Conservation (phyloP, 2,888 invertebrate species). For the Zhengitettix transpicula region DNA sequence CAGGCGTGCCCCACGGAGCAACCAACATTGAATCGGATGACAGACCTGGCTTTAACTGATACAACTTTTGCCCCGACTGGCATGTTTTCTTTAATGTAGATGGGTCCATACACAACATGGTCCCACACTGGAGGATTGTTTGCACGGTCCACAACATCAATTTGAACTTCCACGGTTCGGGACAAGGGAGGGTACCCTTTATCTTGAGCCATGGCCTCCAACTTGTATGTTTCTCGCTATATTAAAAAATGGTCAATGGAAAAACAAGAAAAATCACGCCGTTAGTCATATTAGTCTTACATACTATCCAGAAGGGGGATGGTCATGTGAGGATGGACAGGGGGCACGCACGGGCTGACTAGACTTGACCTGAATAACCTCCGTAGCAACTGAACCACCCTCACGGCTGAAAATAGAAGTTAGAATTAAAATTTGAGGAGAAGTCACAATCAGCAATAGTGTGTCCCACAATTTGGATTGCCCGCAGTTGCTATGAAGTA, state of each 20-base stretch:
- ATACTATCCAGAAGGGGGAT: constrained; percentile 7
- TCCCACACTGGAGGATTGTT: constrained; percentile 97
- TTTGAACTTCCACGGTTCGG: constrained; percentile 93
- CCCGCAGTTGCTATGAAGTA: not conserved
- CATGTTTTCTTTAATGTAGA: constrained; percentile 95
- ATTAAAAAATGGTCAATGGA: constrained; percentile 40
- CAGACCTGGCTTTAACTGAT: constrained; percentile 98
- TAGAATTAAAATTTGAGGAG: no score
- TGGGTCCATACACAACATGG: constrained; percentile 89
- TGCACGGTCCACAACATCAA: constrained; percentile 95
- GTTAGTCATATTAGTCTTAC: constrained; percentile 41
- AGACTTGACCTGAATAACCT: constrained; percentile 2
- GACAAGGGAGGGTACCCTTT: constrained; percentile 90
- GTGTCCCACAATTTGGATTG: not conserved
- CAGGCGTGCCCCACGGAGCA: constrained; percentile 13
- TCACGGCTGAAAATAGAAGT: constrained; percentile 17
- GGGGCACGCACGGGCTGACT: constrained; percentile 12
- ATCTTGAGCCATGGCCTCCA: constrained; percentile 97
- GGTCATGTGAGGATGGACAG: constrained; percentile 19
- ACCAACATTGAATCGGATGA: constrained; percentile 23
- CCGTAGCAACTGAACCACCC: constrained; percentile 9
- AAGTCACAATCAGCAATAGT: not conserved
- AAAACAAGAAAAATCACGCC: constrained; percentile 42
- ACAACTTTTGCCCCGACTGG: constrained; percentile 95
- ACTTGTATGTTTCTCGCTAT: constrained; percentile 94